These are phyloP conservation scores for Tetheella fluctuosa DNA, from an alignment of 2,888 invertebrate genomes.

Conservation along the genomic window DNA sequence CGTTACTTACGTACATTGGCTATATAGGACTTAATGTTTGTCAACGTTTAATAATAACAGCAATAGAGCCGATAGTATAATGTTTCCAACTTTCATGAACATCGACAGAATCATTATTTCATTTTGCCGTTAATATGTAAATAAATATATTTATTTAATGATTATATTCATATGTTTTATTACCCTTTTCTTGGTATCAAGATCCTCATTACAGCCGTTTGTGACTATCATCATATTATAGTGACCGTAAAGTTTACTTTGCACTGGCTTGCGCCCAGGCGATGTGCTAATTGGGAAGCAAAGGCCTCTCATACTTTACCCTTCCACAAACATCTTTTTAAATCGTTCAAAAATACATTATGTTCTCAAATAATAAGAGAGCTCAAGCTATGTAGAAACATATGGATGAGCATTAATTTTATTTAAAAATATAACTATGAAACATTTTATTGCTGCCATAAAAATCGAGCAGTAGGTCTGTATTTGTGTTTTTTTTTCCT, in stretches of 20 bases:
- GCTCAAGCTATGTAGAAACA: slow-evolving; percentile 36
- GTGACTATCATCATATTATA: background rate
- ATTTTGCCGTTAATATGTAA: slow-evolving; percentile 79
- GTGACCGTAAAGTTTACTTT: background rate
- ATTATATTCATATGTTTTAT: slow-evolving; percentile 64
- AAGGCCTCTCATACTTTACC: slow-evolving; percentile 36
- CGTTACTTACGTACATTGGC: slow-evolving; percentile 55
- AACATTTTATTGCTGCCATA: background rate
- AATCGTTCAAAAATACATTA: slow-evolving; percentile 74
- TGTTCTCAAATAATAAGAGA: slow-evolving; percentile 58
- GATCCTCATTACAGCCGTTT: background rate
- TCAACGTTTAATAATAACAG: slow-evolving; percentile 42
- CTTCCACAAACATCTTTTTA: slow-evolving; percentile 56
- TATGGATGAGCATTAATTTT: slow-evolving; percentile 38
- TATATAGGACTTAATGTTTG: slow-evolving; percentile 50
- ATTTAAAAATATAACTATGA: background rate
- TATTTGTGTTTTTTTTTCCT: too few species aligned
- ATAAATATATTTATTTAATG: slow-evolving; percentile 84
- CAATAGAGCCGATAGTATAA: slow-evolving; percentile 50
- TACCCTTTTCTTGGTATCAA: slow-evolving; percentile 26
- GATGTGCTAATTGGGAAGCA: slow-evolving; percentile 62
- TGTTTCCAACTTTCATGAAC: slow-evolving; percentile 63
- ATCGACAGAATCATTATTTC: slow-evolving; percentile 74
- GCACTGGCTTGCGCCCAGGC: too few species aligned
- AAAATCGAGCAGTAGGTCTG: too few species aligned